phyloP scores from a whole-genome alignment of 1,140 invertebrate species.

The Teleogryllus occipitalis region DNA sequence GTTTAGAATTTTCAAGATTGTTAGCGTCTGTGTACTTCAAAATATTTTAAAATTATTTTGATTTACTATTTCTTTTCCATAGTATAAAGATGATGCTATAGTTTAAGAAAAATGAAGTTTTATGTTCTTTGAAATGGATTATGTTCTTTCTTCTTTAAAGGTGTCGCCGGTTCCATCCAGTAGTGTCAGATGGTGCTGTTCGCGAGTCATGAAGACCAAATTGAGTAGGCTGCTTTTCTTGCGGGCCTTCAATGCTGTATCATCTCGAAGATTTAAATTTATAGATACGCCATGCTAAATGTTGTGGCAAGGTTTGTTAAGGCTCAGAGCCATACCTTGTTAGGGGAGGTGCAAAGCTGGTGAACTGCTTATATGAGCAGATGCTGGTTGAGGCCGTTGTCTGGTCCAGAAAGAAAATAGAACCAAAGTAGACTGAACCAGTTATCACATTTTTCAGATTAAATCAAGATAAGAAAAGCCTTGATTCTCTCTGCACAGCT shows the following conservation, averaged over 20 bases:
- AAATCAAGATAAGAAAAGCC: not conserved
- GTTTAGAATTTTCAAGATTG: too few species aligned
- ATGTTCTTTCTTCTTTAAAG: not conserved
- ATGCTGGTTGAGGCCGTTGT: not conserved
- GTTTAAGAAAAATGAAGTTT: too few species aligned
- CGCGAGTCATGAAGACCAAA: slow-evolving; percentile 13
- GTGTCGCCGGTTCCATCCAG: slow-evolving; percentile 21
- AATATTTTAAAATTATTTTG: too few species aligned
- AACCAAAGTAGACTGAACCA: not conserved
- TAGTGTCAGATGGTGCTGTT: slow-evolving; percentile 14
- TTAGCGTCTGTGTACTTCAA: too few species aligned
- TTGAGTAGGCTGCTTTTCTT: not conserved
- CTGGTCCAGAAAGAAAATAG: not conserved
- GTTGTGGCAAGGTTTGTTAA: not conserved
- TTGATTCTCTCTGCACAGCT: not conserved
- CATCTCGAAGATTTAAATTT: not conserved
- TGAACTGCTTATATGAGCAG: not conserved
- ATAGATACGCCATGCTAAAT: not conserved
- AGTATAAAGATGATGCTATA: too few species aligned
- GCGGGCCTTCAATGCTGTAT: not conserved
- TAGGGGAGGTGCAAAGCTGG: not conserved
- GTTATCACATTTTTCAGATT: not conserved
- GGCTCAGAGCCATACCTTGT: not conserved
- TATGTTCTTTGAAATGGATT: too few species aligned
- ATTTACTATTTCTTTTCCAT: too few species aligned